A percentile compares a stretch with the other conserved stretches of the same genome.
phyloP scores from a whole-genome alignment of 2,888 invertebrate genomes.

The Diplazon laetatorius region DNA sequence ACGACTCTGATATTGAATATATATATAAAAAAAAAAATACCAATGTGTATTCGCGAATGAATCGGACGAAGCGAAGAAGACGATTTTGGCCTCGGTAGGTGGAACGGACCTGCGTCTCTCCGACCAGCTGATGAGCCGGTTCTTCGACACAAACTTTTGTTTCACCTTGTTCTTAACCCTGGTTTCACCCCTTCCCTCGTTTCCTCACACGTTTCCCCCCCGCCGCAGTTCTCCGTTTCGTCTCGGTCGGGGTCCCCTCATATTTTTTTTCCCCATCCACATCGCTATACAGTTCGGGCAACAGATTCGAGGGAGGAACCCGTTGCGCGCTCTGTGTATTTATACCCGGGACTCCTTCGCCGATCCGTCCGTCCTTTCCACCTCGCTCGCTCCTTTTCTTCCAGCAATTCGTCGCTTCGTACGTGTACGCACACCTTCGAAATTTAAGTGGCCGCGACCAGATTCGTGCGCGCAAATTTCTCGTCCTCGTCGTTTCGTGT shows the following conservation, averaged over 20 bases:
- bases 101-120: constrained; percentile 76
- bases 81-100: constrained; percentile 46
- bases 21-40: not conserved
- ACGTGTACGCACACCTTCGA: constrained; percentile 60
- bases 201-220: not conserved
- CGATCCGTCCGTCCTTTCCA: constrained; percentile 64
- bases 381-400: constrained; percentile 9
- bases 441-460: constrained; percentile 45
- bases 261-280: constrained; percentile 63
- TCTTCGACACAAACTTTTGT: constrained; percentile 78
- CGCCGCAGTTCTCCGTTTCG: constrained; percentile 34
- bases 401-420: constrained; percentile 55
- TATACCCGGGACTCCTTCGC: constrained; percentile 76
- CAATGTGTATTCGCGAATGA: constrained; percentile 24
- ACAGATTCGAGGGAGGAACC: constrained; percentile 65
- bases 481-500: constrained; percentile 22
- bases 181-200: constrained; percentile 57
- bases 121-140: constrained; percentile 81
- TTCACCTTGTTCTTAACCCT: constrained; percentile 76
- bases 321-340: constrained; percentile 71
- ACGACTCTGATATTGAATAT: not conserved
- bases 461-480: constrained; percentile 13
- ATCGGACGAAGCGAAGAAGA: constrained; percentile 17
- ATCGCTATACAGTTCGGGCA: constrained; percentile 60
- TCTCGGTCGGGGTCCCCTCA: constrained; percentile 51